Conservation (phyloP, 2,888 invertebrate genomes). For the Pterostichus madidus region DNA sequence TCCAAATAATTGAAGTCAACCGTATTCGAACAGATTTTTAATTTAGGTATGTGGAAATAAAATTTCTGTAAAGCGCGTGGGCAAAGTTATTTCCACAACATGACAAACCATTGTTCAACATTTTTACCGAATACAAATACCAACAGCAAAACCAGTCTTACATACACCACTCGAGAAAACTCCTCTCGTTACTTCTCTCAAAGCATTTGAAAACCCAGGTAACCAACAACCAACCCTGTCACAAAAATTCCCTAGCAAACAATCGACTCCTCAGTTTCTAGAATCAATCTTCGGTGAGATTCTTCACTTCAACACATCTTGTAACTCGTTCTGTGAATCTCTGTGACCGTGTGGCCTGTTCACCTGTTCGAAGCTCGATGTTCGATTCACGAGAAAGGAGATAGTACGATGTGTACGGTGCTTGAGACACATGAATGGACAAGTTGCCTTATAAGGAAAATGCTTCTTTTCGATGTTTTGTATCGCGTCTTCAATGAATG, state of each 20-base stretch:
- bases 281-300: constrained; percentile 29
- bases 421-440: constrained; percentile 42
- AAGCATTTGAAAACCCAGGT: constrained; percentile 43
- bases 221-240: constrained; percentile 33
- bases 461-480: constrained; percentile 15
- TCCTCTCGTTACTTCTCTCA: constrained; percentile 31
- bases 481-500: constrained; percentile 46
- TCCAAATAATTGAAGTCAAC: too few relatives aligned
- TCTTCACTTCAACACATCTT: neutral
- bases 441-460: constrained; percentile 33
- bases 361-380: constrained; percentile 24
- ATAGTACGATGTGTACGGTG: constrained; percentile 20
- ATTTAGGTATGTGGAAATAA: too few relatives aligned
- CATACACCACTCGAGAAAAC: constrained; percentile 2
- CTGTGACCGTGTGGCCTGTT: constrained; percentile 45
- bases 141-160: constrained; percentile 50
- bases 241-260: constrained; percentile 42
- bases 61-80: constrained; percentile 2
- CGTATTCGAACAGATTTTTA: too few relatives aligned
- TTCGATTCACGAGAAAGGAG: constrained; percentile 22
- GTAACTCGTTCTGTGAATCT: constrained; percentile 22
- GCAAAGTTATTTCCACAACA: constrained; percentile 34
- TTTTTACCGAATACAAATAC: constrained; percentile 43
- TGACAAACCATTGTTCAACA: constrained; percentile 46
- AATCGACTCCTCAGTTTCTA: constrained; percentile 34